Percentiles rank a stretch among this genome's conserved stretches.
These are phyloP conservation scores for Clarias fuscus DNA, from an alignment of 2,797 vertebrate genomes.

Conservation along the genomic window DNA sequence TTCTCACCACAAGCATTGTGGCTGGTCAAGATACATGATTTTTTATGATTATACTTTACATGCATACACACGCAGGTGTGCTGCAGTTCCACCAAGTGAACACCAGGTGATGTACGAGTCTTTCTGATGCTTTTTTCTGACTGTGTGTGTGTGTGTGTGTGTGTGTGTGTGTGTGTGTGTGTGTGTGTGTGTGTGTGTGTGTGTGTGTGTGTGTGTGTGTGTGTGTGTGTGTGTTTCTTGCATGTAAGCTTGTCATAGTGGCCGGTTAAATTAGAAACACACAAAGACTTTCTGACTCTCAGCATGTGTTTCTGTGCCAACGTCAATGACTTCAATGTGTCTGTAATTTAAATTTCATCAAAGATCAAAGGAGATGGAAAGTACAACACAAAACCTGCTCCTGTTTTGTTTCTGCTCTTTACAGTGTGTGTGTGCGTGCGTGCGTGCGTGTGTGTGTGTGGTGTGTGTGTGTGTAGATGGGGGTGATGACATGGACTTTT, in stretches of 20 bases:
- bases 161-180: slow-evolving; percentile 5
- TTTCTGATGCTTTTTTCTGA: background rate
- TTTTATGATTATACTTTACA: no score
- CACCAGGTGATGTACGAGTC: background rate
- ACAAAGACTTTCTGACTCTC: background rate
- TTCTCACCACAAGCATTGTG: no score
- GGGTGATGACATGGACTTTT: background rate
- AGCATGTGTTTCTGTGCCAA: slow-evolving; percentile 10
- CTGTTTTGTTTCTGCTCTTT: no score
- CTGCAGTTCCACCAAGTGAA: slow-evolving; percentile 1
- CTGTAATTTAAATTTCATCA: slow-evolving; percentile 2
- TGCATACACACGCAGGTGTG: background rate
- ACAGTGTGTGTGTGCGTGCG: background rate
- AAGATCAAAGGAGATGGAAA: background rate
- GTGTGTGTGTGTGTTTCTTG: background rate
- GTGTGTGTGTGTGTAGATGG: background rate
- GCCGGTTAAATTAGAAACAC: background rate
- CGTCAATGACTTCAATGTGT: background rate
- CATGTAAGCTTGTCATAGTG: background rate
- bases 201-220: slow-evolving; percentile 1
- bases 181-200: background rate
- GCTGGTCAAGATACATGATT: no score
- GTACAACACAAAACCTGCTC: background rate
- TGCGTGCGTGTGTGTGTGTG: background rate
- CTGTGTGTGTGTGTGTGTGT: background rate